phyloP scores from a whole-genome alignment of 2,888 invertebrate species.

The Scaptomyza parva region DNA sequence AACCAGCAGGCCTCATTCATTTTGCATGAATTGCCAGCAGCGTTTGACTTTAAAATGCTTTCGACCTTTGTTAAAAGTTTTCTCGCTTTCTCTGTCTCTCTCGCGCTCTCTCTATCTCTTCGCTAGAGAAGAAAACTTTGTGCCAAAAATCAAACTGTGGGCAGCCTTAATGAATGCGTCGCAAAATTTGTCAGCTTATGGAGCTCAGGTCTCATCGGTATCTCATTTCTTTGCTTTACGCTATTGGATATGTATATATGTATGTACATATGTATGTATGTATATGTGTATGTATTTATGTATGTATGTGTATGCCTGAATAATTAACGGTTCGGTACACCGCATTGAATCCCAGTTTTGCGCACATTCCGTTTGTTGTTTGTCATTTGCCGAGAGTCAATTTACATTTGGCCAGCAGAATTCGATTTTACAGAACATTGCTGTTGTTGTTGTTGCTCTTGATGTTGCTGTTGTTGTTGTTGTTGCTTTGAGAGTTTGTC shows the following conservation, averaged over 20 bases:
- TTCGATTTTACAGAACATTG: constrained; percentile 51
- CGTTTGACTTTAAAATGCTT: constrained; percentile 72
- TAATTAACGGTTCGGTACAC: constrained; percentile 73
- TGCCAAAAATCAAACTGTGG: constrained; percentile 70
- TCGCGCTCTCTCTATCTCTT: too few species aligned
- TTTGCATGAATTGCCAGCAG: constrained; percentile 68
- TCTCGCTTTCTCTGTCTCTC: too few species aligned
- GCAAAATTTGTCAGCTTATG: constrained; percentile 48
- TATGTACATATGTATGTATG: not conserved
- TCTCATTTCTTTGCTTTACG: not conserved
- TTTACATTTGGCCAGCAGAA: constrained; percentile 60
- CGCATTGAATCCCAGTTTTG: constrained; percentile 40
- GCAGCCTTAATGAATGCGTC: constrained; percentile 65
- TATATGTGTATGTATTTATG: not conserved
- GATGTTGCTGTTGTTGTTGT: constrained; percentile 21
- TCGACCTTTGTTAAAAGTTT: constrained; percentile 76
- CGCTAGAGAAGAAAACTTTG: constrained; percentile 56
- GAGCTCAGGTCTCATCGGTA: constrained; percentile 10
- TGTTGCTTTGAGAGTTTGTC: constrained; percentile 37
- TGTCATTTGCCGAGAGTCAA: constrained; percentile 63
- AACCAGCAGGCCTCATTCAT: constrained; percentile 67
- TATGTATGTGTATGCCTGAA: constrained; percentile 42
- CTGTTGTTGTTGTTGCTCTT: constrained; percentile 21
- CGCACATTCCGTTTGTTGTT: constrained; percentile 35
- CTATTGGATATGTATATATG: not conserved